A percentile compares a stretch with the other conserved stretches of the same genome.
Evolutionary conservation across 2,113 vertebrate species (phyloP).

Genomic region (Pteronura brasiliensis): DNA sequence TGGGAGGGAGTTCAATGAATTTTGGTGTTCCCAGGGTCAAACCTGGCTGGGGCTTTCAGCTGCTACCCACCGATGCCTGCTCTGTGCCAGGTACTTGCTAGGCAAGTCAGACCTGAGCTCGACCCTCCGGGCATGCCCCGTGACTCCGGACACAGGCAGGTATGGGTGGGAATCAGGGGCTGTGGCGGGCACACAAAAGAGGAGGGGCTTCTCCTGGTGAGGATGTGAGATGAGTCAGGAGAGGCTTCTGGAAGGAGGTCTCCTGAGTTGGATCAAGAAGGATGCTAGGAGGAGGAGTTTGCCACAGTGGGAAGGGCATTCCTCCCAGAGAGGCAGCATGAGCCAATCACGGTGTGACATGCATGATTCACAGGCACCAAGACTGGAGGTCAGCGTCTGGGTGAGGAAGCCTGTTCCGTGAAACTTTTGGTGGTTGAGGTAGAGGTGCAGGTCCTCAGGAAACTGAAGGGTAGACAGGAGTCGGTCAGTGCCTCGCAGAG

Average conservation of each 20-base stretch:
- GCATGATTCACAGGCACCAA: rapidly evolving
- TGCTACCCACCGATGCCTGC: neutral
- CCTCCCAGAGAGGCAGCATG: neutral
- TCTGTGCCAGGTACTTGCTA: neutral
- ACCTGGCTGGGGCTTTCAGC: neutral
- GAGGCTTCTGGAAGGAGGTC: too few species aligned
- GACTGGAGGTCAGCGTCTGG: neutral
- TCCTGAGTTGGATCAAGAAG: neutral
- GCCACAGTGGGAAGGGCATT: neutral
- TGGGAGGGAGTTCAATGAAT: neutral
- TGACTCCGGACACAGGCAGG: neutral
- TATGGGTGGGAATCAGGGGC: neutral
- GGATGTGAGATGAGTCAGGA: neutral
- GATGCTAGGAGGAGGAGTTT: neutral
- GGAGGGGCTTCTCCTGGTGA: too few species aligned
- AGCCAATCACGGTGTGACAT: neutral
- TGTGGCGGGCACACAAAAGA: neutral
- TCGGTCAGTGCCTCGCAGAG: neutral
- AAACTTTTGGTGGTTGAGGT: neutral
- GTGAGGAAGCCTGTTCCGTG: neutral
- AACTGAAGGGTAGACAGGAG: neutral
- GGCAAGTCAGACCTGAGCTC: neutral
- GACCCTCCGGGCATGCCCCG: neutral
- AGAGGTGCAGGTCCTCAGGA: neutral
- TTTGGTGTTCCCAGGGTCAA: neutral